These are phyloP conservation scores for Drosophila asahinai DNA, from an alignment of 1,140 invertebrate genomes.

Conservation along the genomic window DNA sequence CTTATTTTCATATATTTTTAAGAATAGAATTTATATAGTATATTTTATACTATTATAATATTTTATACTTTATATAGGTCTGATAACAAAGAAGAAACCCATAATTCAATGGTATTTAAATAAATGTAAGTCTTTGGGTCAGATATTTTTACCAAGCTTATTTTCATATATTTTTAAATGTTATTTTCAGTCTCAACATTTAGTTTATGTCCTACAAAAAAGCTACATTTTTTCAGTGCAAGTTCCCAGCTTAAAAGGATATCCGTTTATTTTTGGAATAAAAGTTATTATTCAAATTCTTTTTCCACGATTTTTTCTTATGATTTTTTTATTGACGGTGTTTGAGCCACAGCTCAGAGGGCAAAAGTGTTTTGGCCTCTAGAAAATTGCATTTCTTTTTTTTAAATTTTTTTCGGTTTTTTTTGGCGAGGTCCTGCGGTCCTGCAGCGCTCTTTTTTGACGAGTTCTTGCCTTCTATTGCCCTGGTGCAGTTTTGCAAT, in stretches of 20 bases:
- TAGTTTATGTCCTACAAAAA: too few species aligned
- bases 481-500: constrained; percentile 59
- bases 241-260: background rate
- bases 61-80: too few species aligned
- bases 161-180: background rate
- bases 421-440: constrained; percentile 1
- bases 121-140: background rate
- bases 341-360: constrained; percentile 4
- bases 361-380: constrained; percentile 15
- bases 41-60: too few species aligned
- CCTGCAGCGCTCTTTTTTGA: constrained; percentile 31
- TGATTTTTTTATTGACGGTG: constrained; percentile 5
- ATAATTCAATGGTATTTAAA: background rate
- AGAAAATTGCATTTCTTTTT: constrained; percentile 41
- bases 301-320: background rate
- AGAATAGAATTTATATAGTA: too few species aligned
- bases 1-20: background rate
- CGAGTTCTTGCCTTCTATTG: constrained; percentile 27
- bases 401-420: background rate
- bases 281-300: constrained; percentile 30
- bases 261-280: background rate
- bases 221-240: background rate
- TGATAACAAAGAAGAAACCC: background rate
- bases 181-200: background rate
- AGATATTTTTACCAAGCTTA: background rate